A percentile compares a stretch with the other conserved stretches of the same genome.
Evolutionary conservation across 2,888 invertebrate genomes (phyloP).

Genomic region (Tenodera sinensis): DNA sequence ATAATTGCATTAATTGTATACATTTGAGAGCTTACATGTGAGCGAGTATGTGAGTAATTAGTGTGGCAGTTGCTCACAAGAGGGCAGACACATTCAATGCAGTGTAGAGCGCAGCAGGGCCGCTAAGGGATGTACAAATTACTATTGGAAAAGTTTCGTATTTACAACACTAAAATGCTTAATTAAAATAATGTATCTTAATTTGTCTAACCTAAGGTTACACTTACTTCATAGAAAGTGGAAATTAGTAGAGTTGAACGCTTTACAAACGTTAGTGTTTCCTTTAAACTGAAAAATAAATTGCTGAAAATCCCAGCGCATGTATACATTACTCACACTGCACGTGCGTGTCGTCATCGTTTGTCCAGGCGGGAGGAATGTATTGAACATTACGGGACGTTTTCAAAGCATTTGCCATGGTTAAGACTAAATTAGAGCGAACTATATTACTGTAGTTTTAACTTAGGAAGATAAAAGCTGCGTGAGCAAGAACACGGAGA

Average conservation of each 20-base stretch:
- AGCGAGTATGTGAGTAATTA: neutral
- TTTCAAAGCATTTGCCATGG: neutral
- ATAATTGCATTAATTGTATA: too few species aligned
- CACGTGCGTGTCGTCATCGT: neutral
- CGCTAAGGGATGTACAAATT: neutral
- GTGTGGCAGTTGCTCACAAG: neutral
- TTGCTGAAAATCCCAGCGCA: neutral
- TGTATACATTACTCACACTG: neutral
- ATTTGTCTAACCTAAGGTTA: too few species aligned
- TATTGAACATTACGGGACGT: neutral
- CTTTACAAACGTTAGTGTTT: too few species aligned
- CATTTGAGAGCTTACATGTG: too few species aligned
- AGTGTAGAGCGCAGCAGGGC: neutral
- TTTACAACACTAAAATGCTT: too few species aligned
- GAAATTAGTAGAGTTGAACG: too few species aligned
- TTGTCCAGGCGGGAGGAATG: neutral
- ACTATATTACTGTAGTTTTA: neutral
- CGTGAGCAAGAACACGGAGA: neutral
- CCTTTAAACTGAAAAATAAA: neutral
- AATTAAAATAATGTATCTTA: too few species aligned
- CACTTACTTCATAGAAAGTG: too few species aligned
- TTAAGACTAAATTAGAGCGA: neutral
- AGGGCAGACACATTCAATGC: neutral
- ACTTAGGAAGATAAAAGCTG: neutral
- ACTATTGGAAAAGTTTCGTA: too few species aligned